A percentile compares a stretch with the other conserved stretches of the same genome.
Evolutionary conservation across 35 echinoderm and acorn worm genomes (phyloP).

Genomic region (Strongylocentrotus purpuratus): DNA sequence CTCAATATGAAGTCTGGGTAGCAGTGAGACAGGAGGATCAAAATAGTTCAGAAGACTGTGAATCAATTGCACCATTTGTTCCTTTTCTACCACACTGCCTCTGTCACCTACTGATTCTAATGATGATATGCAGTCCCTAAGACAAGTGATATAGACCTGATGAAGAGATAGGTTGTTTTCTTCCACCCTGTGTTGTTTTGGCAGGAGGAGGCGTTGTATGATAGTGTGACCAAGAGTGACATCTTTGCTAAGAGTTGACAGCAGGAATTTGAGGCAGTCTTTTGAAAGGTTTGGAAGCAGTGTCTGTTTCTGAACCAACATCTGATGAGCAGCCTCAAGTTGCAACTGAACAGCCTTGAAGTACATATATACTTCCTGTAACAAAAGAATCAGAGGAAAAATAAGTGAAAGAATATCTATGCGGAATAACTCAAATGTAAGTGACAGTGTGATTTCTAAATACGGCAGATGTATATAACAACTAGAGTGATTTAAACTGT

Average conservation of each 20-base stretch:
- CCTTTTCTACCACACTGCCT: conserved; percentile 2
- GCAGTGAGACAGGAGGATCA: not conserved
- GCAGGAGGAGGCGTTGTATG: conserved; percentile 55
- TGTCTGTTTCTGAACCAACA: not conserved
- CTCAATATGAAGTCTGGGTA: not conserved
- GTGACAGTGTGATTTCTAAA: no score
- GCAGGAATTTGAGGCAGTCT: conserved; percentile 52
- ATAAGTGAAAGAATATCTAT: not conserved
- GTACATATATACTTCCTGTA: conserved; percentile 75
- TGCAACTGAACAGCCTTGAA: conserved; percentile 45
- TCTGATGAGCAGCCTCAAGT: conserved; percentile 3
- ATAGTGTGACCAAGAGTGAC: conserved; percentile 70
- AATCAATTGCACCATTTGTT: conserved; percentile 11
- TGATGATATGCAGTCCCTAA: conserved; percentile 59
- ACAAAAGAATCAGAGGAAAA: not conserved
- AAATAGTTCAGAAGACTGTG: conserved; percentile 38
- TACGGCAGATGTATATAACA: no score
- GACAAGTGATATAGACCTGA: conserved; percentile 68
- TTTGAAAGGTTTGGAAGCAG: conserved; percentile 44
- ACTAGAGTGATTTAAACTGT: not conserved
- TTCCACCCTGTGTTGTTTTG: not conserved
- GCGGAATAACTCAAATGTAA: not conserved
- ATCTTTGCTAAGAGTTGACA: conserved; percentile 49
- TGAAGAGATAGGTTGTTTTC: conserved; percentile 71
- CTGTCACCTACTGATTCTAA: conserved; percentile 24